Percentiles rank a stretch among this genome's conserved stretches.
Evolutionary conservation across 2,797 vertebrate genomes (phyloP).

Genomic region (Bovichtus diacanthus): DNA sequence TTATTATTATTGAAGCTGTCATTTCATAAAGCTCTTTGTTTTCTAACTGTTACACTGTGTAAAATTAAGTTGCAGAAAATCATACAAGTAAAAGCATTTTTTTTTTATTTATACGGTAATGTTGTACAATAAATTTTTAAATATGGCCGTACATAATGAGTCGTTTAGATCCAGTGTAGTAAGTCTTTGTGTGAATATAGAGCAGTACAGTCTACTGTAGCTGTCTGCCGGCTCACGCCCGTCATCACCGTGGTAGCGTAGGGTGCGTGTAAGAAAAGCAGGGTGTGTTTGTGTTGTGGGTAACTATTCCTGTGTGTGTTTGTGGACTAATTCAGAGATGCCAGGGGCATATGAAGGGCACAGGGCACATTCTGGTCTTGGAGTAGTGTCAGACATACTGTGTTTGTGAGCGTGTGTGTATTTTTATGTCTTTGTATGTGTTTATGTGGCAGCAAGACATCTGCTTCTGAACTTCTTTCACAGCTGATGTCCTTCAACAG

Average conservation of each 20-base stretch:
- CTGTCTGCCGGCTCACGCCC: constrained; percentile 17
- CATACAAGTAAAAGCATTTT: too few relatives aligned
- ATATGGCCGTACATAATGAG: too few relatives aligned
- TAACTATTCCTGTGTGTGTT: constrained; percentile 48
- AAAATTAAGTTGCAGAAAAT: neutral
- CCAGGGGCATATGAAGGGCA: constrained; percentile 62
- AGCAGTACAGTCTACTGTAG: neutral
- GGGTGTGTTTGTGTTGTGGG: constrained; percentile 60
- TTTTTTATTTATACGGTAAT: too few relatives aligned
- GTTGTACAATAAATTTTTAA: neutral
- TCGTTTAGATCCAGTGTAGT: neutral
- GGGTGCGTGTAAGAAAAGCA: constrained; percentile 24
- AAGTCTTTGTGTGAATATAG: constrained; percentile 16
- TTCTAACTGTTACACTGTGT: neutral
- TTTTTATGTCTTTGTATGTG: constrained; percentile 45
- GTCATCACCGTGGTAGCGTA: constrained; percentile 41
- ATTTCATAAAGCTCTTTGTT: neutral
- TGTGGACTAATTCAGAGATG: constrained; percentile 49
- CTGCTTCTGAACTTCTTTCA: constrained; percentile 58
- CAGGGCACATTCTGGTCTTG: constrained; percentile 28
- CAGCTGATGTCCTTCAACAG: constrained; percentile 58
- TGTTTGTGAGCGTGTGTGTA: constrained; percentile 39
- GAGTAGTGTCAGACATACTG: constrained; percentile 18
- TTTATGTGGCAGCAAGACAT: constrained; percentile 59
- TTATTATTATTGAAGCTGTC: neutral